phyloP scores from a whole-genome alignment of 2,888 invertebrate species.

The Heteropelma amictum region DNA sequence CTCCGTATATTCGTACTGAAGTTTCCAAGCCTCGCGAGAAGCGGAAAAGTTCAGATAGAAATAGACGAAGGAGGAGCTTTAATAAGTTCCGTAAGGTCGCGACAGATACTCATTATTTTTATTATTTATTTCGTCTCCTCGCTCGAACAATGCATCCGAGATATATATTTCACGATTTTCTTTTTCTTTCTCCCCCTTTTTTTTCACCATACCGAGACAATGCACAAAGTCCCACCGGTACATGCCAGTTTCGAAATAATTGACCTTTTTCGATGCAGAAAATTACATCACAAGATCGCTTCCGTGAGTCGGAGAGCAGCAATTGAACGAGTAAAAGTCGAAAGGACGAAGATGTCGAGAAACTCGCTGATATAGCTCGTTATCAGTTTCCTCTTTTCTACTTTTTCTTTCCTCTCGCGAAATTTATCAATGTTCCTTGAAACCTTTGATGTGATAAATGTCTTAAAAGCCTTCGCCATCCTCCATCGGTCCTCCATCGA shows the following conservation, averaged over 20 bases:
- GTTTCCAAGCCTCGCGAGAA: neutral
- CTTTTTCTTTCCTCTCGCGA: neutral
- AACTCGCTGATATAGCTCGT: conserved; percentile 49
- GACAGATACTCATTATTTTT: conserved; percentile 18
- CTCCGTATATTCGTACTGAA: neutral
- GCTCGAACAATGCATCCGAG: neutral
- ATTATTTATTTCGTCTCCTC: conserved; percentile 12
- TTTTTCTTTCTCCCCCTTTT: neutral
- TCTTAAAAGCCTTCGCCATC: too few relatives aligned
- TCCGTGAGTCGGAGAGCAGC: conserved; percentile 17
- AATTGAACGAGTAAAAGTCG: conserved; percentile 50
- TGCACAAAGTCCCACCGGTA: neutral
- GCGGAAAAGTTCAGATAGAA: neutral
- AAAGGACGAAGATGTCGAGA: conserved; percentile 50
- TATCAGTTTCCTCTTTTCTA: neutral
- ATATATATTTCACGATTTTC: neutral
- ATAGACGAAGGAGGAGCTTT: neutral
- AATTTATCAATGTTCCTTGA: conserved; percentile 21
- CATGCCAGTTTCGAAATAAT: conserved; percentile 16
- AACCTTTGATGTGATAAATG: conserved; percentile 23
- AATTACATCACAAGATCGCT: conserved; percentile 6
- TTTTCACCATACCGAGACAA: neutral
- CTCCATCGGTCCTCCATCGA: neutral
- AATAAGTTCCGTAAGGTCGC: neutral
- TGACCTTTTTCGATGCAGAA: conserved; percentile 14